Base-by-base conservation (phyloP, 2,888 invertebrate species). In the Cephus pygmeus region DNA sequence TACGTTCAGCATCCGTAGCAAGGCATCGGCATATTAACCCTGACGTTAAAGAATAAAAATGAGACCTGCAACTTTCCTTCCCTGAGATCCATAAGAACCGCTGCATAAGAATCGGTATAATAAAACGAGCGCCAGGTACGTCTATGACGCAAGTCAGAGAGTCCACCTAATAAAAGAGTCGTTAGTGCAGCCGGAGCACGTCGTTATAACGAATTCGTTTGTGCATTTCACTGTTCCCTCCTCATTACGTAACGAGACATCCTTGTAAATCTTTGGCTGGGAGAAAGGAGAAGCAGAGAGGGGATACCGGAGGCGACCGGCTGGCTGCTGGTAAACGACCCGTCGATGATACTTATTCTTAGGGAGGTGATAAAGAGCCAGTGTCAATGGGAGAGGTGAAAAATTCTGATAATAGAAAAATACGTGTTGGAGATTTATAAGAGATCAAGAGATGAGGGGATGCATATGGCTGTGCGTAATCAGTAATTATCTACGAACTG, bases 201-300 rank as follows among this genome's bases (percentile, higher is more conserved):
- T 82, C 81, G 81, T 82, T 81, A 81, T 80, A 82, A 81, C 75
- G 81, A 81, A 83, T 83, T 78, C 78, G 76, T 80, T 82, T 78
- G 79, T 78, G 71, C 33, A 23, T 79, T 80, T 79, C 81, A 82
- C 82, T 80, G 79, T 75, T 79, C 80, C 77, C 74, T 77, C 69
- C 15, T 73, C 34, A 80, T 81, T 83, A 81, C 83, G 82, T 82
- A 83, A 82, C 79, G 78, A 77, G 75, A 79, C 75, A 78, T 78
- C 75, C 76, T 36, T 75, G 75, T 78, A 78, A 78, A 78, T 78
- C 78, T 75, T 76, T 31, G 78, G n/a, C 6, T 69, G 6, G 31
- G 31, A 4, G 33, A 15, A 69, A 12, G 71, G 56, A 9, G 9
- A 56, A 23, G 1, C 9, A 1, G 56, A 23, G 56, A 23, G 56